These are phyloP conservation scores for Gastrophysa polygoni DNA, from an alignment of 2,888 invertebrate genomes.

Conservation along the genomic window DNA sequence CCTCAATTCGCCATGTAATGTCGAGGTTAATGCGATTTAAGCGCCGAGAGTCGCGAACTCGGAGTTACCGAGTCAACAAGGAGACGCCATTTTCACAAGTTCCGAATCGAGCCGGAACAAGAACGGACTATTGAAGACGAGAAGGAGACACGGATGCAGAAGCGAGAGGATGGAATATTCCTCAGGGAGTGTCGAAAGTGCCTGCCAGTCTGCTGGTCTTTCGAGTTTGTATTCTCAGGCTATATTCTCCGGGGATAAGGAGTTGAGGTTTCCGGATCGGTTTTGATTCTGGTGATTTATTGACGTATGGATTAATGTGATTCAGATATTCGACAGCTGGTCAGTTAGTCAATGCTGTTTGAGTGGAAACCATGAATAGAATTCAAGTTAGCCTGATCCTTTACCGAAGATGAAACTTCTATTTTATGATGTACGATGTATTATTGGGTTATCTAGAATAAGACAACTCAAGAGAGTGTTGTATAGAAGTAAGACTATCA, in stretches of 20 bases:
- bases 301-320: conserved; percentile 8
- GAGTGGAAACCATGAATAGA: no score
- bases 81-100: conserved; percentile 55
- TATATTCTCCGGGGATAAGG: conserved; percentile 30
- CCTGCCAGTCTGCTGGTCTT: conserved; percentile 32
- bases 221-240: conserved; percentile 34
- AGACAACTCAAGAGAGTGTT: no score
- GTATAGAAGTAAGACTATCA: no score
- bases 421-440: no score
- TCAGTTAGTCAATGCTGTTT: no score
- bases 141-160: conserved; percentile 12
- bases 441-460: no score
- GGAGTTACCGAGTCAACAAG: conserved; percentile 58
- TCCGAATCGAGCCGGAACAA: conserved; percentile 36
- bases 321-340: no score
- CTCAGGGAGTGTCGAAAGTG: conserved; percentile 37
- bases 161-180: conserved; percentile 24
- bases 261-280: conserved; percentile 28
- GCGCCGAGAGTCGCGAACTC: conserved; percentile 58
- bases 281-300: conserved; percentile 34
- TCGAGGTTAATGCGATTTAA: conserved; percentile 63
- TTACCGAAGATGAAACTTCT: no score
- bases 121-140: conserved; percentile 24
- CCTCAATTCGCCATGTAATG: conserved; percentile 63
- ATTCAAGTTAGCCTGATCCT: no score